These are phyloP conservation scores for Amaurobius ferox DNA, from an alignment of 2,888 invertebrate genomes.

Conservation along the genomic window DNA sequence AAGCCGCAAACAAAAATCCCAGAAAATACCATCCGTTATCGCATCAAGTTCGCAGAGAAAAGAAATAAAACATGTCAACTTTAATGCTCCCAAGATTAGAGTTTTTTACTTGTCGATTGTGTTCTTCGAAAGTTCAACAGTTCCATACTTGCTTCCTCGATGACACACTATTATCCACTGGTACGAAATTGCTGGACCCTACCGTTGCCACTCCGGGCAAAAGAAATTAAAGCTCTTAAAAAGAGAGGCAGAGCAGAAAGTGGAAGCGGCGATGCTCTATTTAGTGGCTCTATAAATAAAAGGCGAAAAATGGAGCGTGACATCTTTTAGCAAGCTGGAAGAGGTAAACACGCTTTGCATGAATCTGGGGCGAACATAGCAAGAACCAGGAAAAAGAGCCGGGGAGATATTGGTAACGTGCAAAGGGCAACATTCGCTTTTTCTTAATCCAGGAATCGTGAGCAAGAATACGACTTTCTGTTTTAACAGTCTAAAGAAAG, in stretches of 20 bases:
- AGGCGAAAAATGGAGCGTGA: constrained; percentile 40
- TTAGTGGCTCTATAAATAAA: constrained; percentile 41
- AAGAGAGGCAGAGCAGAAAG: constrained; percentile 27
- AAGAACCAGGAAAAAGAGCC: background rate
- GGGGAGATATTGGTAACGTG: background rate
- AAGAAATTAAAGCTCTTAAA: constrained; percentile 20
- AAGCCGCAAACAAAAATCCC: background rate
- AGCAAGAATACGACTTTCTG: background rate
- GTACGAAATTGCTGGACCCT: background rate
- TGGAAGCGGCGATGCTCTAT: constrained; percentile 43
- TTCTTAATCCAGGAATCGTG: background rate
- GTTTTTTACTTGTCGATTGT: background rate
- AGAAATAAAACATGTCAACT: constrained; percentile 1
- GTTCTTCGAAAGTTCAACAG: constrained; percentile 42
- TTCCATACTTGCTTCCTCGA: constrained; percentile 28
- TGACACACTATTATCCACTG: background rate
- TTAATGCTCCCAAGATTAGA: background rate
- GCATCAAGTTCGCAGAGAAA: background rate
- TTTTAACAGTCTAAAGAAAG: no score
- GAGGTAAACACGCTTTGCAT: constrained; percentile 11
- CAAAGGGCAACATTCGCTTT: constrained; percentile 14
- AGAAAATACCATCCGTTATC: background rate
- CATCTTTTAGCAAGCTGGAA: background rate
- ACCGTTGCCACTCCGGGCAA: constrained; percentile 2
- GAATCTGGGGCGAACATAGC: constrained; percentile 10